Evolutionary conservation across 2,797 vertebrate genomes (phyloP).

Genomic region (Pipistrellus pipistrellus): DNA sequence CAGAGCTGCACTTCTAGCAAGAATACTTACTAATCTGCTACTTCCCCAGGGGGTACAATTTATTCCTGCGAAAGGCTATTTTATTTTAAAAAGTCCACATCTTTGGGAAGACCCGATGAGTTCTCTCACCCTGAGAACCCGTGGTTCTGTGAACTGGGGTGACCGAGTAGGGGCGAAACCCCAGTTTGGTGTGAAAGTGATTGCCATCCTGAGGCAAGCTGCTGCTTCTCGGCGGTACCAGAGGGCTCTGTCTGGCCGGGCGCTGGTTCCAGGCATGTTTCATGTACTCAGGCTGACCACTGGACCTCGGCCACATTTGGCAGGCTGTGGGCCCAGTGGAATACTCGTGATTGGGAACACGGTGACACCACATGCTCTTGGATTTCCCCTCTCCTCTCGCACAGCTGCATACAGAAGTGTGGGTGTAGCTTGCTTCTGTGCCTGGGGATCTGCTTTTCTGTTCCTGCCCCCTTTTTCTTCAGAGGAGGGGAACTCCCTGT

Average conservation of each 20-base stretch:
- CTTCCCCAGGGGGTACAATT: not conserved
- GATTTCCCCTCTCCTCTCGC: conserved; percentile 64
- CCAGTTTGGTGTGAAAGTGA: not conserved
- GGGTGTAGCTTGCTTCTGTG: conserved; percentile 66
- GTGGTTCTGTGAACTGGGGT: not conserved
- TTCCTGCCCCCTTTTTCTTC: not conserved
- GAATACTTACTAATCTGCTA: not conserved
- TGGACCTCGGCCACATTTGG: conserved; percentile 50
- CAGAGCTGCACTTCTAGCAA: conserved; percentile 15
- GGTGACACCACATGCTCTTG: conserved; percentile 57
- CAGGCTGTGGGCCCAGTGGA: conserved; percentile 66
- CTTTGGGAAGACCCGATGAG: not conserved
- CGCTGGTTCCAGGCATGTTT: not conserved
- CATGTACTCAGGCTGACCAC: not conserved
- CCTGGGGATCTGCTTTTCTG: conserved; percentile 37
- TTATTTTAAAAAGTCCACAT: not conserved
- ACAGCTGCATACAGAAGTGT: conserved; percentile 68
- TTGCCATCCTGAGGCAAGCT: not conserved
- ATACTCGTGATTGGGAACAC: conserved; percentile 68
- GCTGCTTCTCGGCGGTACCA: not conserved
- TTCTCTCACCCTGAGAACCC: not conserved
- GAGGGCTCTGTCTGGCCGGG: conserved; percentile 12
- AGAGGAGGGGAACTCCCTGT: conserved; percentile 11
- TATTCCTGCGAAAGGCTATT: not conserved
- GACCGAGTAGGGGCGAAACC: not conserved